Evolutionary conservation across 2,113 vertebrate species (phyloP), one percentile per base, ranked within the genome.

Genomic region (Progne subis): DNA sequence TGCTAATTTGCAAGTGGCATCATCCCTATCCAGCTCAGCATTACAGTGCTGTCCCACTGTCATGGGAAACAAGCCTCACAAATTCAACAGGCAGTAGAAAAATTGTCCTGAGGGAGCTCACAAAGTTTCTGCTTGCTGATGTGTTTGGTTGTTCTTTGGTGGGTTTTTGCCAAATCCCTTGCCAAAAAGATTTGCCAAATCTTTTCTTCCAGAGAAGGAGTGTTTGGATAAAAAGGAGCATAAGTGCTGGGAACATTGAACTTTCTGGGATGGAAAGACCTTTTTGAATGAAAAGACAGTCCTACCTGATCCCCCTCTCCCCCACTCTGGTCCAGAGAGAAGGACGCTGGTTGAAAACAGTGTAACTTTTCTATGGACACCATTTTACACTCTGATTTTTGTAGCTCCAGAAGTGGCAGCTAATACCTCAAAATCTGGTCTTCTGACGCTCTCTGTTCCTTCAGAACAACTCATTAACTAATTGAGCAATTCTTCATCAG

Each of bases 291-390:
- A 65, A 53, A 81, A 80, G 13, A 6, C 25, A 25, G 24, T 37
- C 44, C 60, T 2, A 1, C 14, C 57, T 64, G 24, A 43, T 25
- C 12, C 29, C 12, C 17, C 2, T 6, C 12, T 26, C 11, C 24
- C 18, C 24, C 2, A 6, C 24, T 68, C 41, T 52, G 43, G 16
- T 55, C 59, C 29, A 77, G 46, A 53, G n/a, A 49, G 29, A 56
- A 53, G 26, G 31, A 31, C 10, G 4, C 6, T 37, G 31, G 3
- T 28, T 87, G 25, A 10, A 86, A 90, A 61, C 78, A 34, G 1
- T 3, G 3, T 8, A 20, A 29, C 15, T 63, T 1, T 0, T 52
- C 59, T 23, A 14, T 57, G 3, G 37, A 24, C 37, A 76, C 11
- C 5, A 1, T 64, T 94, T 82, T 60, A 57, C 3, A 19, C 12